Evolutionary conservation across 2,888 invertebrate species (phyloP), one percentile per base, ranked within the genome.

Genomic region (Steromphala cineraria): DNA sequence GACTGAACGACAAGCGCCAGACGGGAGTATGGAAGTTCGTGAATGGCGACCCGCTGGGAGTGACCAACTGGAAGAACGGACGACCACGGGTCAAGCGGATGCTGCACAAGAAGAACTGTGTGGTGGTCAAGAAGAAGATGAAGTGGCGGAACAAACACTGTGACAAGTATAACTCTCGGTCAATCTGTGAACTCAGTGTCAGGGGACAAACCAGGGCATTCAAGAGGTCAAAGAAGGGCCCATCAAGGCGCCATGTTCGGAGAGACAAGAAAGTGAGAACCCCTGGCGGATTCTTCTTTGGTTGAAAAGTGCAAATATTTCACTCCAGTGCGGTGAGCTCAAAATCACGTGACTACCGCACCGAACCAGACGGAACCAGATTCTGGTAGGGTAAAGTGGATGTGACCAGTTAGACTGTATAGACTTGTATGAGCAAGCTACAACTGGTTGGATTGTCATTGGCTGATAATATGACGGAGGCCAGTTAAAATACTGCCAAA

Each of bases 141-240:
- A 89, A 90, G 53, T 92, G 91, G 92, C 88, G 89, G 81, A 92
- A 92, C 85, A 91, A 91, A 82, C 86, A 88, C 21, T 93, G 93
- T 84, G 89, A 90, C 84, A 90, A 88, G 71, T 87, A 88, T 53
- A 88, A 84, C 79, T 89, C 91, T 67, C 88, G 89, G 80, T 91
- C 87, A 78, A 86, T 92, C 46, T 92, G 92, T 84, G 90, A 90
- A 55, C 76, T 76, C 55, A 76, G 76, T 76, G 76, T 31, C 53
- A 76, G 55, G 19, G 76, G 76, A 36, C 76, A 76, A 24, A 24
- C 53, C 53, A 53, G 67, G 40, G 24, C 53, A 10, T 31, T 36
- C 31, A 79, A 79, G 56, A 24, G 79, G 40, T 74, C 79, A 17
- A 52, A 75, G 40, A 55, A 46, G 55, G 79, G 79, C 31, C 79